phyloP scores from a whole-genome alignment of 1,140 invertebrate species.

The Nasonia longicornis region DNA sequence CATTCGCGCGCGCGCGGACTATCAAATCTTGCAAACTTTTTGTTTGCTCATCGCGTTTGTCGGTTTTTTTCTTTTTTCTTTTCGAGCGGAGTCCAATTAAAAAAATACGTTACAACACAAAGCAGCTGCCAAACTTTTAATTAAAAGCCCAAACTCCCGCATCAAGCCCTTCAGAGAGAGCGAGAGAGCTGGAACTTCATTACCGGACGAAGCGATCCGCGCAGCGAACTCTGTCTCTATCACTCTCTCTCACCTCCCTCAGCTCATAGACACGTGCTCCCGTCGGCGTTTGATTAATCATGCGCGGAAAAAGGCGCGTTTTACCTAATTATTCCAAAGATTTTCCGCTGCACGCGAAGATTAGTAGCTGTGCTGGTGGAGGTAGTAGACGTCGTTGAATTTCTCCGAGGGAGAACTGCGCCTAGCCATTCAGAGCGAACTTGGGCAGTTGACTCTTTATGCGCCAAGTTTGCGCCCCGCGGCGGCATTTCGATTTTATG shows the following conservation, averaged over 20 bases:
- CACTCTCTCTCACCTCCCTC: too few relatives aligned
- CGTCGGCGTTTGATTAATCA: not conserved
- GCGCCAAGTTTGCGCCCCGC: conserved; percentile 60
- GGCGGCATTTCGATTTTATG: conserved; percentile 67
- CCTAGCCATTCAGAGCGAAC: conserved; percentile 64
- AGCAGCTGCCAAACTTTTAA: not conserved
- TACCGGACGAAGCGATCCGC: not conserved
- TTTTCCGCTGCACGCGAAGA: not conserved
- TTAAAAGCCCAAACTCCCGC: not conserved
- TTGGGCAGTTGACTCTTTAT: conserved; percentile 69
- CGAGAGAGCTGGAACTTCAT: too few relatives aligned
- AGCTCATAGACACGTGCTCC: not conserved
- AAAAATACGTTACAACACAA: not conserved
- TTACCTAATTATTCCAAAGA: not conserved
- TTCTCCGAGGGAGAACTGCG: conserved; percentile 51
- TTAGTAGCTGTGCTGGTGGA: too few relatives aligned
- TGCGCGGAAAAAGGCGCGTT: not conserved
- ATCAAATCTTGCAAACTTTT: not conserved
- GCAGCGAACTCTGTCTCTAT: conserved; percentile 21
- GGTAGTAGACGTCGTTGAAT: not conserved
- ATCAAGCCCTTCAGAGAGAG: not conserved
- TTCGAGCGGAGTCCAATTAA: not conserved
- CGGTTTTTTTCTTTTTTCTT: not conserved
- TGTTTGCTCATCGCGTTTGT: not conserved
- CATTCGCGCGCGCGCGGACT: not conserved